phyloP scores from a whole-genome alignment of 2,888 invertebrate genomes.

The Amiota mariae region DNA sequence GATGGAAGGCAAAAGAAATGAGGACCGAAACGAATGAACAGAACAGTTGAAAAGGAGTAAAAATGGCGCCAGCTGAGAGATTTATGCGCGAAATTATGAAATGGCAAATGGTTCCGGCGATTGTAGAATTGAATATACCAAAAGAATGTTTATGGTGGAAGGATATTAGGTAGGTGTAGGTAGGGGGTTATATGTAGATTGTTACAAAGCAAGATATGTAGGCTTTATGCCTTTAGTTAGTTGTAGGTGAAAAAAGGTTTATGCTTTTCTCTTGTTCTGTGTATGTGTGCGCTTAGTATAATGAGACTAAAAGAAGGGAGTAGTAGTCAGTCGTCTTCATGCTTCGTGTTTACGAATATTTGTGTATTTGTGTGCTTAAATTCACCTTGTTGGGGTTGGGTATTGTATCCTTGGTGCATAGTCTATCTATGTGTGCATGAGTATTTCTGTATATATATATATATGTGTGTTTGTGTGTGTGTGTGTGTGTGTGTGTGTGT shows the following conservation, averaged over 20 bases:
- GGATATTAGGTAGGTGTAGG: not conserved
- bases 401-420: constrained; percentile 43
- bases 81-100: constrained; percentile 59
- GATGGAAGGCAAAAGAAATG: not conserved
- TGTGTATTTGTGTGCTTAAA: constrained; percentile 41
- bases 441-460: no score
- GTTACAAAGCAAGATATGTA: not conserved
- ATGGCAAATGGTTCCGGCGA: constrained; percentile 48
- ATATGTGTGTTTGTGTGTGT: no score
- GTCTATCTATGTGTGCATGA: no score
- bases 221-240: not conserved
- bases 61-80: constrained; percentile 61
- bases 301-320: no score
- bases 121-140: no score
- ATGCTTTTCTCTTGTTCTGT: constrained; percentile 18
- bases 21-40: constrained; percentile 33
- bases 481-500: constrained; percentile 50
- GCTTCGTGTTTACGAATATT: not conserved
- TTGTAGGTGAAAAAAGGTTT: not conserved
- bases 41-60: constrained; percentile 51
- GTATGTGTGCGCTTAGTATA: not conserved
- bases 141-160: not conserved
- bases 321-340: no score
- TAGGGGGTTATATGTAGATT: not conserved
- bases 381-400: constrained; percentile 38